Percentiles rank a stretch among this genome's conserved stretches.
Conservation (phyloP, 1,140 invertebrate genomes). For the Tyrophagus putrescentiae region DNA sequence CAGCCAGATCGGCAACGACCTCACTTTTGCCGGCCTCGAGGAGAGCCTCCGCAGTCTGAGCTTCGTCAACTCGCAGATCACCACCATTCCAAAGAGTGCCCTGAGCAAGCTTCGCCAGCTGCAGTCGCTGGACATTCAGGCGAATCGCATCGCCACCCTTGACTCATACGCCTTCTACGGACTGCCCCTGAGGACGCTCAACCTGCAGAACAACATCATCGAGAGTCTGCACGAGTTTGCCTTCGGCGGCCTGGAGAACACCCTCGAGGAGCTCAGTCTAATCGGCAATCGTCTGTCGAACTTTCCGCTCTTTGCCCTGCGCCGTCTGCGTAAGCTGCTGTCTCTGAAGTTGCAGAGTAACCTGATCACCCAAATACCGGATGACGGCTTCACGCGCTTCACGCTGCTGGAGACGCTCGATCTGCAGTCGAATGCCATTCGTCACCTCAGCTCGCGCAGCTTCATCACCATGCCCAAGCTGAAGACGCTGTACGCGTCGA, state of each 20-base stretch:
- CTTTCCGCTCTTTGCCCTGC: constrained; percentile 61
- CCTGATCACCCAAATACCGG: constrained; percentile 51
- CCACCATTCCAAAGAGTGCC: constrained; percentile 60
- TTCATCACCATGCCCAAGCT: constrained; percentile 62
- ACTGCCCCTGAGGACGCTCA: constrained; percentile 59
- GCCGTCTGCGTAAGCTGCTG: constrained; percentile 52
- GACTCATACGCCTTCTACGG: constrained; percentile 73
- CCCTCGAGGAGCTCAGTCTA: constrained; percentile 61
- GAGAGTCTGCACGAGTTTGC: constrained; percentile 50
- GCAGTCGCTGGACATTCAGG: constrained; percentile 61
- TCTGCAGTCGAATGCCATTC: constrained; percentile 68
- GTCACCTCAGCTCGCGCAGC: constrained; percentile 51
- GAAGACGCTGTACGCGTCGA: constrained; percentile 60
- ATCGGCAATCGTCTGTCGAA: constrained; percentile 64
- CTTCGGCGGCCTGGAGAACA: constrained; percentile 64
- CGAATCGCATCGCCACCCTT: constrained; percentile 62
- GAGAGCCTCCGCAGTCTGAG: constrained; percentile 60
- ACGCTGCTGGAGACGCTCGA: constrained; percentile 58
- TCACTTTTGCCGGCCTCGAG: constrained; percentile 50
- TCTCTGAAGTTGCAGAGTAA: constrained; percentile 66
- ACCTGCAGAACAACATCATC: constrained; percentile 66
- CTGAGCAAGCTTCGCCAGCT: constrained; percentile 53
- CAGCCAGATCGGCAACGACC: constrained; percentile 51
- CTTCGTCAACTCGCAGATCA: constrained; percentile 60
- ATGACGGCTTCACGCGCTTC: constrained; percentile 52